A percentile compares a stretch with the other conserved stretches of the same genome.
Conservation (phyloP, 1,140 invertebrate genomes). For the Eumaeus atala region DNA sequence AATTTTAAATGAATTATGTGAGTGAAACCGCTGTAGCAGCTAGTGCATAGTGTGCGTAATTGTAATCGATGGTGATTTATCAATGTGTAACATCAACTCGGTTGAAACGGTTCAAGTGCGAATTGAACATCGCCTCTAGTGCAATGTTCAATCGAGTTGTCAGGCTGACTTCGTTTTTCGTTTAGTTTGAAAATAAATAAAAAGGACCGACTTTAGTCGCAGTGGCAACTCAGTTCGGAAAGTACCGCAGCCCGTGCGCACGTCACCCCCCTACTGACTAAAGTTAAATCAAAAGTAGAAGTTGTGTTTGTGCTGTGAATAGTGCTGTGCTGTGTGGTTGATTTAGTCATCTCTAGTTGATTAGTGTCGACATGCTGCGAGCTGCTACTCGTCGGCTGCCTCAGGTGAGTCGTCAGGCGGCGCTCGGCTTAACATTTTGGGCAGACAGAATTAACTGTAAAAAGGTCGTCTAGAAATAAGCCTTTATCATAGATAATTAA, state of each 20-base stretch:
- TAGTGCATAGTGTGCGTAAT: too few relatives aligned
- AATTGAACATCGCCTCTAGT: too few relatives aligned
- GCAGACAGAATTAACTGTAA: not conserved
- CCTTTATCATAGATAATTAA: not conserved
- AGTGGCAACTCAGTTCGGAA: slow-evolving; percentile 52
- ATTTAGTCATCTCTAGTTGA: too few relatives aligned
- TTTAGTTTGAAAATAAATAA: slow-evolving; percentile 59
- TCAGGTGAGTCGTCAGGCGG: too few relatives aligned
- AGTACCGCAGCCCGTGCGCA: slow-evolving; percentile 49
- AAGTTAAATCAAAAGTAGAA: slow-evolving; percentile 28
- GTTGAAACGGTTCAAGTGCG: too few relatives aligned
- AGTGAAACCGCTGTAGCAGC: too few relatives aligned
- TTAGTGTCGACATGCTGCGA: too few relatives aligned
- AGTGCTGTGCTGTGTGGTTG: slow-evolving; percentile 35
- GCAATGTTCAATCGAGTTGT: not conserved
- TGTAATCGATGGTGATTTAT: too few relatives aligned
- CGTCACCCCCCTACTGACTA: slow-evolving; percentile 24
- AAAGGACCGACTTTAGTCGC: slow-evolving; percentile 43
- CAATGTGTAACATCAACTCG: too few relatives aligned
- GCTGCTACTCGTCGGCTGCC: too few relatives aligned
- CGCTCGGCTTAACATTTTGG: too few relatives aligned
- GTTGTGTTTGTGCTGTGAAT: slow-evolving; percentile 14
- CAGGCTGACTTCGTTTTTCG: slow-evolving; percentile 36
- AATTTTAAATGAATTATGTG: too few relatives aligned
- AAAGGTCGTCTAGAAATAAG: not conserved